phyloP scores from a whole-genome alignment of 2,888 invertebrate species.

The Drosophila heteroneura region DNA sequence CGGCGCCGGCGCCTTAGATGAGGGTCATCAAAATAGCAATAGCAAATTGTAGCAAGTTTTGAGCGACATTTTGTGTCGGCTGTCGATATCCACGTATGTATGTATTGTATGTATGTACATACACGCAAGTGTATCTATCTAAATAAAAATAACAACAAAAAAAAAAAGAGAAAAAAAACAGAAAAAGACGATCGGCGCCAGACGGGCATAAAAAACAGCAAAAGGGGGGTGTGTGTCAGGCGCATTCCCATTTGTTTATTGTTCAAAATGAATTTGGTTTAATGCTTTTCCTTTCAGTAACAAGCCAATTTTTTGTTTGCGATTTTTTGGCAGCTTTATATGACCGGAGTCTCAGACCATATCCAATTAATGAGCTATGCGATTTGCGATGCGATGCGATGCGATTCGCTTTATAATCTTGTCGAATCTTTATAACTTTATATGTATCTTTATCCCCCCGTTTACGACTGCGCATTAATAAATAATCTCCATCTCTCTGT shows the following conservation, averaged over 20 bases:
- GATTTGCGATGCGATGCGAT: slow-evolving; percentile 26
- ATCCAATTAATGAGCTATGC: slow-evolving; percentile 62
- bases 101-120: not conserved
- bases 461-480: slow-evolving; percentile 69
- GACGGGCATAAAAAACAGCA: slow-evolving; percentile 67
- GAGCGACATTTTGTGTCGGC: slow-evolving; percentile 69
- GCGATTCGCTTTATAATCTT: slow-evolving; percentile 42
- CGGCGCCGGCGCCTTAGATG: slow-evolving; percentile 53
- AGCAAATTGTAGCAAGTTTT: slow-evolving; percentile 49
- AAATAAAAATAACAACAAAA: slow-evolving; percentile 1
- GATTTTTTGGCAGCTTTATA: slow-evolving; percentile 41
- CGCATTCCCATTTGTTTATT: slow-evolving; percentile 69
- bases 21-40: slow-evolving; percentile 59
- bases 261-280: slow-evolving; percentile 49
- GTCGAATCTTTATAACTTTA: slow-evolving; percentile 39
- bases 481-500: slow-evolving; percentile 32
- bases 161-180: not conserved
- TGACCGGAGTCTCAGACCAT: slow-evolving; percentile 20
- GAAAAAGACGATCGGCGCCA: slow-evolving; percentile 62
- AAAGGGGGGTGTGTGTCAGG: slow-evolving; percentile 22
- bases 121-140: slow-evolving; percentile 7
- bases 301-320: slow-evolving; percentile 28
- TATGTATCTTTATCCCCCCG: slow-evolving; percentile 40
- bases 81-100: slow-evolving; percentile 16
- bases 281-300: slow-evolving; percentile 55